These are phyloP conservation scores for Coenonympha arcania DNA, from an alignment of 2,888 invertebrate species.

Conservation along the genomic window DNA sequence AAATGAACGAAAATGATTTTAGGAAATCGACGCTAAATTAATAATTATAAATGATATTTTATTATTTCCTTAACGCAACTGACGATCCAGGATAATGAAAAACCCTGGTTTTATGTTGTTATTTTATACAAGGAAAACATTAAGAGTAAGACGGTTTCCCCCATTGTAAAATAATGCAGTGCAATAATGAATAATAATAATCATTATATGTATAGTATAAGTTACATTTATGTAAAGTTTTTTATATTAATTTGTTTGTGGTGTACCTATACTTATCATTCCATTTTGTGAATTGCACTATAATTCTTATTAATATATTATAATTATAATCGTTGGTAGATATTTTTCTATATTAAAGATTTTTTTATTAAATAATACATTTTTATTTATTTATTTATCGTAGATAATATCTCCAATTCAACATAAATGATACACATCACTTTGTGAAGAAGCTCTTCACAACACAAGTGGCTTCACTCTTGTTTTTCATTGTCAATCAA, in stretches of 20 bases:
- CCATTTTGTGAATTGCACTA: constrained; percentile 24
- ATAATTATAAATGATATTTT: background rate
- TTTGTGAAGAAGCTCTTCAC: too few species aligned
- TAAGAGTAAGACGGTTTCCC: background rate
- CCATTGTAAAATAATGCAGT: background rate
- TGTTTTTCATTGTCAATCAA: too few species aligned
- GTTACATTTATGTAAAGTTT: too few species aligned
- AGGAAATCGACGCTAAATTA: background rate
- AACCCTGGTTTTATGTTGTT: background rate
- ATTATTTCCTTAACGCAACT: background rate
- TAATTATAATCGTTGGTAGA: constrained; percentile 24
- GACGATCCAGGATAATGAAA: background rate
- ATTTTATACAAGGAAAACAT: background rate
- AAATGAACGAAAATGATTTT: background rate
- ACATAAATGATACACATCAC: too few species aligned
- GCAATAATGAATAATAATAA: background rate
- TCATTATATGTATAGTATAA: background rate
- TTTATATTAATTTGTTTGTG: constrained; percentile 11
- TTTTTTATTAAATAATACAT: constrained; percentile 18
- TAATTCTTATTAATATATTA: background rate
- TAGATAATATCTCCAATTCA: too few species aligned
- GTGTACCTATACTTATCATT: constrained; percentile 22
- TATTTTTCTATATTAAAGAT: constrained; percentile 28
- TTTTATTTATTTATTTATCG: too few species aligned
- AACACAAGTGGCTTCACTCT: too few species aligned